phyloP scores from a whole-genome alignment of 30 jellyfish, hydroid and myxozoan genomes.

The Hydractinia symbiolongicarpus region DNA sequence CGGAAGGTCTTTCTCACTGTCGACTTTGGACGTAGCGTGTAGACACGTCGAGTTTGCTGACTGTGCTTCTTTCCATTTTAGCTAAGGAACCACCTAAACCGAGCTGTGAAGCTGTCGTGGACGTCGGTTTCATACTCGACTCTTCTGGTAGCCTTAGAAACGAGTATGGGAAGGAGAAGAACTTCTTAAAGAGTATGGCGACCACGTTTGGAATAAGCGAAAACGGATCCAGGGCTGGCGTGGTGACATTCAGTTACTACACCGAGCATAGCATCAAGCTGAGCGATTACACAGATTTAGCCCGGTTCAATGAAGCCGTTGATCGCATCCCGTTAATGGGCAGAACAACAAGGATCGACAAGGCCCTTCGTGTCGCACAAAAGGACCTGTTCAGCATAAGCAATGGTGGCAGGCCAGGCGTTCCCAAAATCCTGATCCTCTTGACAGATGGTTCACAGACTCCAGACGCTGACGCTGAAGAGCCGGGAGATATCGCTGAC shows the following conservation, averaged over 20 bases:
- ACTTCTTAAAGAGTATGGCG: conserved; percentile 61
- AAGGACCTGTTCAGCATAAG: conserved; percentile 40
- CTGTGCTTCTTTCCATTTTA: too few relatives aligned
- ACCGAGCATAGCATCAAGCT: conserved; percentile 65
- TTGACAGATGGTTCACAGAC: conserved; percentile 92
- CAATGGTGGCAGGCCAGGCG: conserved; percentile 54
- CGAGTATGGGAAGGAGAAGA: conserved; percentile 70
- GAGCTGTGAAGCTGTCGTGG: conserved; percentile 47
- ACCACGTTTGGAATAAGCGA: conserved; percentile 42
- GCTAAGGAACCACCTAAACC: conserved; percentile 32
- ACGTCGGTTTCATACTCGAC: conserved; percentile 75
- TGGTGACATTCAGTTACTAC: conserved; percentile 61
- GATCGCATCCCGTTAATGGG: conserved; percentile 70
- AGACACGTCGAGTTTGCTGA: too few relatives aligned
- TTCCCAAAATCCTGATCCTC: conserved; percentile 48
- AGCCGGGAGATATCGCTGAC: conserved; percentile 68
- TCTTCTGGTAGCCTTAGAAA: conserved; percentile 71
- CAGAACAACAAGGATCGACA: conserved; percentile 76
- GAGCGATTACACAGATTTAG: conserved; percentile 27
- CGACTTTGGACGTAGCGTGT: too few relatives aligned
- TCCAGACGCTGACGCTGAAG: conserved; percentile 57
- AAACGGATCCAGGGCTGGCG: conserved; percentile 77
- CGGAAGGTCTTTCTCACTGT: too few relatives aligned
- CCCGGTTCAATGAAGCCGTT: conserved; percentile 54
- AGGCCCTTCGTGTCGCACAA: conserved; percentile 53